phyloP scores from a whole-genome alignment of 2,113 vertebrate species.

The Sander vitreus region DNA sequence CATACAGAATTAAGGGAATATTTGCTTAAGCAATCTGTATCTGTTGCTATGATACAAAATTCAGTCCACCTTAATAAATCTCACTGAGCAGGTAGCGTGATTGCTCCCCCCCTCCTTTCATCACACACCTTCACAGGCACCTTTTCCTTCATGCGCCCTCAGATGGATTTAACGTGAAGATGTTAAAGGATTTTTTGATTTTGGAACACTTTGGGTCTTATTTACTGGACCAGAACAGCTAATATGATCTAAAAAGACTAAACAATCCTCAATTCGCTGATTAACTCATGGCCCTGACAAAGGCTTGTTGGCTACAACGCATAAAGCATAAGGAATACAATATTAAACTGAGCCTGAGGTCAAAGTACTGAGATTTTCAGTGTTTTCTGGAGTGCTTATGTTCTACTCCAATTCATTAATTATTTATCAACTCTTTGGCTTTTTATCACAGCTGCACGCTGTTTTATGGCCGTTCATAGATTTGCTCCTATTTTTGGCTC shows the following conservation, averaged over 20 bases:
- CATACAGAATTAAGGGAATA: slow-evolving; percentile 74
- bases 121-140: slow-evolving; percentile 34
- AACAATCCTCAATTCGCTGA: slow-evolving; percentile 4
- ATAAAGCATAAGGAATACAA: background rate
- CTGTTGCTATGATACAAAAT: slow-evolving; percentile 77
- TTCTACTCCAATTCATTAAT: background rate
- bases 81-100: slow-evolving; percentile 46
- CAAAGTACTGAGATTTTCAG: background rate
- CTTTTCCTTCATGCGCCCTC: background rate
- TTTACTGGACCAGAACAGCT: background rate
- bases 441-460: no score
- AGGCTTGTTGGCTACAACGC: background rate
- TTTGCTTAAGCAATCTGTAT: slow-evolving; percentile 73
- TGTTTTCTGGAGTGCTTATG: no score
- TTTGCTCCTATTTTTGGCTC: no score
- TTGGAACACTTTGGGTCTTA: slow-evolving; percentile 15
- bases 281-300: background rate
- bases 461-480: no score
- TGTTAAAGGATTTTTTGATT: background rate
- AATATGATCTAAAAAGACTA: slow-evolving; percentile 11
- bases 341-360: slow-evolving; percentile 1
- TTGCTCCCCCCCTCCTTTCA: slow-evolving; percentile 21
- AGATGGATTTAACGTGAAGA: slow-evolving; percentile 22
- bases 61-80: slow-evolving; percentile 62
- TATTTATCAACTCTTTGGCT: background rate